phyloP scores from a whole-genome alignment of 2,113 vertebrate genomes.

The Numenius arquata region DNA sequence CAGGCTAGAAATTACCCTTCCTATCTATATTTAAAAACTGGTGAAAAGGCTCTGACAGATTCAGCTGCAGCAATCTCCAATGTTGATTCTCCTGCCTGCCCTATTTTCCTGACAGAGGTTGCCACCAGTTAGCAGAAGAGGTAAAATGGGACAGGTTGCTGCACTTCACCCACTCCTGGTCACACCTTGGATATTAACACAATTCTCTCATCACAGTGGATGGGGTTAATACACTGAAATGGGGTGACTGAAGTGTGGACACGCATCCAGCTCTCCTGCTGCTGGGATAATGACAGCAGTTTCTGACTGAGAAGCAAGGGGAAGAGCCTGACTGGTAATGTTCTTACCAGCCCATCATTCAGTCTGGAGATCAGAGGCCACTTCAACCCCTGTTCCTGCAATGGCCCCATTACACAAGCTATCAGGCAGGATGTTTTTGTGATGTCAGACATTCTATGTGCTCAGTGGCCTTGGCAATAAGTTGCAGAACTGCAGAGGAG shows the following conservation, averaged over 20 bases:
- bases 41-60: not conserved
- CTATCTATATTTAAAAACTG: not conserved
- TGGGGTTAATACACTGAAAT: not conserved
- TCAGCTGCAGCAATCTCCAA: not conserved
- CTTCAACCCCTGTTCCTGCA: not conserved
- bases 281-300: not conserved
- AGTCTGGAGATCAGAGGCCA: not conserved
- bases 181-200: not conserved
- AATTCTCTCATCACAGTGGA: not conserved
- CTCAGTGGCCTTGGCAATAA: not conserved
- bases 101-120: not conserved
- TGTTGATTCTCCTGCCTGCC: not conserved
- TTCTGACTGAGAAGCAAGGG: not conserved
- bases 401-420: not conserved
- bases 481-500: not conserved
- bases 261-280: rapidly evolving
- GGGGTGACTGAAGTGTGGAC: not conserved
- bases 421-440: not conserved
- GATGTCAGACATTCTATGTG: not conserved
- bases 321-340: not conserved
- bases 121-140: not conserved
- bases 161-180: not conserved
- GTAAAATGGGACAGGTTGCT: not conserved
- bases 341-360: not conserved
- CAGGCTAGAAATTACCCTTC: not conserved